These are phyloP conservation scores for Leptopilina syphax DNA, from an alignment of 2,888 invertebrate genomes.

Conservation along the genomic window DNA sequence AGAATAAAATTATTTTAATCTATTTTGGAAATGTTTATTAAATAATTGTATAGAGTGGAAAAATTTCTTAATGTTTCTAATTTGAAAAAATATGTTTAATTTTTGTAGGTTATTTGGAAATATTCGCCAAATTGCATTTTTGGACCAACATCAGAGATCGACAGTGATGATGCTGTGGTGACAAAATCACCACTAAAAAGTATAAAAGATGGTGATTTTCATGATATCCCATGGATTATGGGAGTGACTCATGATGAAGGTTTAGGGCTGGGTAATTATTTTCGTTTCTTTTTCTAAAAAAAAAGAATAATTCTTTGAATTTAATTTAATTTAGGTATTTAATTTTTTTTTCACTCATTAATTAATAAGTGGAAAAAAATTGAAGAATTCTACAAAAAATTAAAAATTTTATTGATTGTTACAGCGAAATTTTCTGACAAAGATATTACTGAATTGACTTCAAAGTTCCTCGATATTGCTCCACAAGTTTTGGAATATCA, in stretches of 20 bases:
- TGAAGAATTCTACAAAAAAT: no score
- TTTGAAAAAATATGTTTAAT: no score
- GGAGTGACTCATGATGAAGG: constrained; percentile 68
- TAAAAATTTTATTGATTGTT: no score
- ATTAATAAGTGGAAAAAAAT: no score
- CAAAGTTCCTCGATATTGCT: constrained; percentile 54
- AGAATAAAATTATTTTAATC: no score
- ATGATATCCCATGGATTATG: constrained; percentile 70
- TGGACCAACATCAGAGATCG: constrained; percentile 67
- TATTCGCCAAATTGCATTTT: constrained; percentile 56
- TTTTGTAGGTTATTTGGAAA: constrained; percentile 53
- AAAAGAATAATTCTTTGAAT: neutral
- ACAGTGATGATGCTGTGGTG: constrained; percentile 66
- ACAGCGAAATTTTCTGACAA: no score
- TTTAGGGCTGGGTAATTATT: constrained; percentile 59
- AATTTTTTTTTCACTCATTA: no score
- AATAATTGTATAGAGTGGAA: no score
- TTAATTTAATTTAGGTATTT: neutral
- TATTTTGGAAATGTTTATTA: no score
- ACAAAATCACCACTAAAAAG: constrained; percentile 62
- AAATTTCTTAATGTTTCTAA: no score
- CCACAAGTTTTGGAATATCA: constrained; percentile 50
- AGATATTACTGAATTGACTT: neutral
- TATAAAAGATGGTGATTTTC: constrained; percentile 59
- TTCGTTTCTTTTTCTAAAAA: neutral